Base-by-base conservation (phyloP, 37 sponge, comb jelly and placozoan genomes). In the Theonella swinhoei region DNA sequence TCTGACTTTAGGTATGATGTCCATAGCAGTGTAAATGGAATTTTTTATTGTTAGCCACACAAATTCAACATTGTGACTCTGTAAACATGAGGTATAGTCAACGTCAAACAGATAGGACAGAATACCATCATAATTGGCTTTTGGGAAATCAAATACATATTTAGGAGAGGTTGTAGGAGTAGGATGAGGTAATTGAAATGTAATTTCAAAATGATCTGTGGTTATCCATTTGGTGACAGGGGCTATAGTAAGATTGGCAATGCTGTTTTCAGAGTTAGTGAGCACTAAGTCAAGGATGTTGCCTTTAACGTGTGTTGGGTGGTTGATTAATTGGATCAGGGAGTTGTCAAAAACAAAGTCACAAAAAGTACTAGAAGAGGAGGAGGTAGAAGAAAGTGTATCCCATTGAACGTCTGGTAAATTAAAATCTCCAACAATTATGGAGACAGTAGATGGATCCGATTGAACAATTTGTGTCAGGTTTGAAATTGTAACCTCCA, bases 51-150 rank as follows among this genome's bases (percentile, higher is more conserved):
- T 35, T 14, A 23, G 68, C 80, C 80, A 80, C 3, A 80, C 39
- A 39, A 65, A 4, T 3, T 80, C 59, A n/a, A 80, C 31, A 41
- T 80, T 70, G 68, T 4, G 3, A 7, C 31, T 68, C 8, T 37
- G 3, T 9, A 65, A 42, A 11, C 3, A 20, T 39, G 42, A n/a
- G 40, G n/a, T n/a, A 39, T 34, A 65, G 58, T 80, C 70, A 14
- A 41, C 19, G 47, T 80, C 42, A 4, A 42, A 1, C 39, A 80
- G 69, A 30, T 29, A 68, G 59, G 41, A 2, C 2, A 8, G 5
- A 20, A 71, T 3, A 17, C 83, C 83, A 34, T 25, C 11, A n/a
- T 82, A 82, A 74, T 82, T 74, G 59, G 28, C 36, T 58, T 82
- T 82, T 24, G 73, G 28, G 36, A 54, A 71, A 38, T 82, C 72